Evolutionary conservation across 2,888 invertebrate species (phyloP), one percentile per base, ranked within the genome.

Genomic region (Eupeodes latifasciatus): DNA sequence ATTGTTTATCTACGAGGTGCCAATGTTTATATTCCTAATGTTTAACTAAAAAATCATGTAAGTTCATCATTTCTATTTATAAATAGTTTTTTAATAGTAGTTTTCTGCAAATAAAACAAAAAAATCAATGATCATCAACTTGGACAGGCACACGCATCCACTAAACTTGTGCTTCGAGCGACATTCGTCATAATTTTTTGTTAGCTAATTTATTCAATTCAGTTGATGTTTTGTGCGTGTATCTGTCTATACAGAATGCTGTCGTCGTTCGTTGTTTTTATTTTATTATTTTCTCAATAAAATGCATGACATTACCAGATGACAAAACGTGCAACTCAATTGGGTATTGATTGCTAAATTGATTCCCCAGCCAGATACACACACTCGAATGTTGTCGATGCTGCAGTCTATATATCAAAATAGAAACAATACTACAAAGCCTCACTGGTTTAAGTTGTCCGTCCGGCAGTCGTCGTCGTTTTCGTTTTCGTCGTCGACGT

Each of bases 301-400:
- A 77, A 55, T 81, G 80, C 67, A 84, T 74, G 80, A 77, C 76
- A 72, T 72, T 74, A 81, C 72, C 74, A 84, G 72, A 84, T 81
- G 84, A 69, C 85, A 82, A 44, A 81, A 51, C 81, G 69, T 71
- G 47, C 72, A 77, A 74, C 80, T 81, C 84, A 81, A 77, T 84
- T 84, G 59, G 12, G 16, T 85, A 88, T 88, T 80, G 87, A 87
- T 87, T 84, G 66, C 59, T 87, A 61, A 84, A 88, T 88, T 85
- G 77, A 81, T 78, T 88, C 74, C 62, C 53, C 51, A 71, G 12
- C 27, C 47, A 78, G 49, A 76, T 75, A 83, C 61, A 78, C 62
- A 16, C 67, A 66, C 9, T 19, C 64, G 27, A 27, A 36, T 59
- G 36, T 53, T 72, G 3, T 59, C 44, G 44, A 64, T 27, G 69